Evolutionary conservation across 2,797 vertebrate species (phyloP), one percentile per base, ranked within the genome.

Genomic region (Rhinella marina): DNA sequence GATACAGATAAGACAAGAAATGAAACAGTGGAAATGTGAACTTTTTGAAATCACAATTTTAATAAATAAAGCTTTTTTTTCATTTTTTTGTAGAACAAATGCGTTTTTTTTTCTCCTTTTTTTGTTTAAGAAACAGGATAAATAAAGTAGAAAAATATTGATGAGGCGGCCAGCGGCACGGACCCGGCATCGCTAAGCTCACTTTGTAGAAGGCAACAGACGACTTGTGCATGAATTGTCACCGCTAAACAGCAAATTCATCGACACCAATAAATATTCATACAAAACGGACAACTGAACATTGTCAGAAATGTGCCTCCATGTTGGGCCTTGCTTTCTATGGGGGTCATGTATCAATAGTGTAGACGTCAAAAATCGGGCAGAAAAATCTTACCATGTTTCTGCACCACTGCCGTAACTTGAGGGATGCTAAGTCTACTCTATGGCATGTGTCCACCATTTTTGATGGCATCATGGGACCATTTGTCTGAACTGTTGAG

Each of bases 61-160:
- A 88, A 88, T 88, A 88, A 88, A 88, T 88, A 86, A 88, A 88
- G 78, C 72, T 86, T 84, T 82, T 85, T 68, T 81, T 77, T 77
- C 1, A n/a, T 76, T 64, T 73, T 64, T 27, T 73, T 68, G 16
- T 23, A 85, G 87, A 85, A 86, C 87, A 88, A 88, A 68, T 76
- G 83, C 77, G 76, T 66, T 81, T 56, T 88, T 75, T 73, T 72
- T 41, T 48, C 6, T 54, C n/a, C n/a, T 54, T 0, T 56, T 56
- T 85, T 62, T 64, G 29, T 82, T 82, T 76, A 81, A 62, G 84
- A 88, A 88, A 88, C 78, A 84, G 81, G 78, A 82, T 81, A 85
- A 88, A 88, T 82, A 82, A 86, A 76, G 78, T 86, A 88, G 88
- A 86, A 88, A 88, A 88, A 76, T 80, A 84, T 48, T 32, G 56